These are phyloP conservation scores for Frieseomelitta varia DNA, from an alignment of 1,140 invertebrate species.

Conservation along the genomic window DNA sequence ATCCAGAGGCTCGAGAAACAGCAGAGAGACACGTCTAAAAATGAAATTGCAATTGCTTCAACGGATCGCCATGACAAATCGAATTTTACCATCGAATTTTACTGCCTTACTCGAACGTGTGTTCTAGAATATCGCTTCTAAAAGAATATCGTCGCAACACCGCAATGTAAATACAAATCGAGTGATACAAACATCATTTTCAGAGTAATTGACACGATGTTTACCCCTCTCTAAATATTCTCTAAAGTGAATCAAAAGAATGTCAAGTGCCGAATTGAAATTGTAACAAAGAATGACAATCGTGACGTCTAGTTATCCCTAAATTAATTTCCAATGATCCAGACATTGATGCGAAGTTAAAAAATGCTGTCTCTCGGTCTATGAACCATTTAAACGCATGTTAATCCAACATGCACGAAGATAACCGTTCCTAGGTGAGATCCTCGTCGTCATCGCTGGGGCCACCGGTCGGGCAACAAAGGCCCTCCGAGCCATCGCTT, in stretches of 20 bases:
- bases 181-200: conserved; percentile 26
- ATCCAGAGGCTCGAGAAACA: conserved; percentile 63
- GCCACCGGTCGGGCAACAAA: conserved; percentile 90
- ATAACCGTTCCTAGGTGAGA: conserved; percentile 73
- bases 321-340: neutral
- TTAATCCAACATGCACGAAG: conserved; percentile 34
- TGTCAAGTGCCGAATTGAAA: neutral
- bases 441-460: conserved; percentile 84
- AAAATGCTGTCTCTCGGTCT: conserved; percentile 46
- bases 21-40: conserved; percentile 25
- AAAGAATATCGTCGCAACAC: neutral
- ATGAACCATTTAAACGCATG: conserved; percentile 46
- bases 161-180: neutral
- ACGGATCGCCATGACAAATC: neutral
- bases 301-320: neutral
- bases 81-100: conserved; percentile 25
- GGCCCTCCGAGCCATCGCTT: conserved; percentile 90
- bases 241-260: neutral
- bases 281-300: neutral
- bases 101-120: neutral
- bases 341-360: neutral
- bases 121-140: neutral
- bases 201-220: conserved; percentile 53
- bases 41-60: neutral
- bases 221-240: neutral